Evolutionary conservation across 2,888 invertebrate genomes (phyloP).

Genomic region (Eretmocerus hayati): DNA sequence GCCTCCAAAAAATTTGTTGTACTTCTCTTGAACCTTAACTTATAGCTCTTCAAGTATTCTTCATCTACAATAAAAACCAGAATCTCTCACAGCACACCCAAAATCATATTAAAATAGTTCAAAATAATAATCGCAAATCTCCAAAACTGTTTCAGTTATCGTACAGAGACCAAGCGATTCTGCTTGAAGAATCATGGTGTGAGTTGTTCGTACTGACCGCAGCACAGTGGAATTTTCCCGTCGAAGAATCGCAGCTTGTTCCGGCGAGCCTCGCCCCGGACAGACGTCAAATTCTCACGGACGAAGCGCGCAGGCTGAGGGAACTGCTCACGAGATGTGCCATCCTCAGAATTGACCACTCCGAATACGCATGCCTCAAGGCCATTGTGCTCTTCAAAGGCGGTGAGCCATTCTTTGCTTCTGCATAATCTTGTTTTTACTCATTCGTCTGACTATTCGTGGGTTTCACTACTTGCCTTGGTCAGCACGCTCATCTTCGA

Average conservation of each 20-base stretch:
- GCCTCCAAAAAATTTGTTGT: too few species aligned
- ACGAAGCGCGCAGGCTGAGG: constrained; percentile 56
- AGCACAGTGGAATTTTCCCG: constrained; percentile 70
- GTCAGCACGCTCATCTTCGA: too few species aligned
- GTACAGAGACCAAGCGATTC: constrained; percentile 63
- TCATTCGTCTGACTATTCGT: too few species aligned
- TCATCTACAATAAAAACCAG: too few species aligned
- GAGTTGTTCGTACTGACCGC: constrained; percentile 77
- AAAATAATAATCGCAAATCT: too few species aligned
- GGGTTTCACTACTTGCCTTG: too few species aligned
- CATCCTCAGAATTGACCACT: constrained; percentile 65
- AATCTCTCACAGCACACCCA: too few species aligned
- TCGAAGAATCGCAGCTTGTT: constrained; percentile 55
- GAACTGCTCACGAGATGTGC: constrained; percentile 62
- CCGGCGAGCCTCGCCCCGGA: constrained; percentile 49
- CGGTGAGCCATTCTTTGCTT: constrained; percentile 50
- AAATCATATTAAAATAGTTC: too few species aligned
- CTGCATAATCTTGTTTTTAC: too few species aligned
- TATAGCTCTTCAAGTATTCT: too few species aligned
- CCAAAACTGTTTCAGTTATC: constrained; percentile 50
- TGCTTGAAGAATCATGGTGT: constrained; percentile 75
- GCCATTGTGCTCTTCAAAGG: constrained; percentile 74
- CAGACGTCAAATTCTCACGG: constrained; percentile 51
- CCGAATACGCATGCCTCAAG: constrained; percentile 80
- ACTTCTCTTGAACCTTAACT: too few species aligned